phyloP scores from a whole-genome alignment of 2,888 invertebrate genomes.

The Uloborus plumipes region DNA sequence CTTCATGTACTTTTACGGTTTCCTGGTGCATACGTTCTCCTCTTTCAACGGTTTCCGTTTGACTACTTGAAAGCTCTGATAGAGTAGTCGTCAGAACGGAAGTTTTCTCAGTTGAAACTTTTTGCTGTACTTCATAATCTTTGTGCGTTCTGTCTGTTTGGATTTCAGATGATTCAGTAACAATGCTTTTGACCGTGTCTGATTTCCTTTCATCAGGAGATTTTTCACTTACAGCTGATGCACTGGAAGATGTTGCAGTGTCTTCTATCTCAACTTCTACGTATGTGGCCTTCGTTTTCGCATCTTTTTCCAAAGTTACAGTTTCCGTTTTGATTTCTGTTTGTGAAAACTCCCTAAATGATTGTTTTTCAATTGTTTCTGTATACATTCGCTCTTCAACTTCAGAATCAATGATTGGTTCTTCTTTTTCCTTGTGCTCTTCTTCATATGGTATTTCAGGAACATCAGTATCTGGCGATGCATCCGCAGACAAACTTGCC shows the following conservation, averaged over 20 bases:
- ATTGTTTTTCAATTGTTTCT: slow-evolving; percentile 5
- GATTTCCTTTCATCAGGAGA: too few relatives aligned
- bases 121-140: too few relatives aligned
- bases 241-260: neutral
- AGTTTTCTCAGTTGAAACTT: too few relatives aligned
- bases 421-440: slow-evolving; percentile 28
- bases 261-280: slow-evolving; percentile 6
- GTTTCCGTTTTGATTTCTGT: neutral
- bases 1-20: neutral
- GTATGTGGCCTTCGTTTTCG: slow-evolving; percentile 1
- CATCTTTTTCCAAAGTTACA: neutral
- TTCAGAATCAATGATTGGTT: neutral
- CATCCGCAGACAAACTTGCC: slow-evolving; percentile 46
- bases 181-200: too few relatives aligned
- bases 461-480: slow-evolving; percentile 49
- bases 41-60: neutral
- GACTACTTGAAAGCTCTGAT: too few relatives aligned
- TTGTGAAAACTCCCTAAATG: neutral
- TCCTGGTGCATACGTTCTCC: neutral
- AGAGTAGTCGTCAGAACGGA: too few relatives aligned
- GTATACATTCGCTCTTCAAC: neutral
- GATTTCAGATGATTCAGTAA: too few relatives aligned
- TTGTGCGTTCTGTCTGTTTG: too few relatives aligned
- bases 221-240: neutral
- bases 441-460: slow-evolving; percentile 54